phyloP scores from a whole-genome alignment of 2,888 invertebrate genomes.

The Reticulitermes lucifugus region DNA sequence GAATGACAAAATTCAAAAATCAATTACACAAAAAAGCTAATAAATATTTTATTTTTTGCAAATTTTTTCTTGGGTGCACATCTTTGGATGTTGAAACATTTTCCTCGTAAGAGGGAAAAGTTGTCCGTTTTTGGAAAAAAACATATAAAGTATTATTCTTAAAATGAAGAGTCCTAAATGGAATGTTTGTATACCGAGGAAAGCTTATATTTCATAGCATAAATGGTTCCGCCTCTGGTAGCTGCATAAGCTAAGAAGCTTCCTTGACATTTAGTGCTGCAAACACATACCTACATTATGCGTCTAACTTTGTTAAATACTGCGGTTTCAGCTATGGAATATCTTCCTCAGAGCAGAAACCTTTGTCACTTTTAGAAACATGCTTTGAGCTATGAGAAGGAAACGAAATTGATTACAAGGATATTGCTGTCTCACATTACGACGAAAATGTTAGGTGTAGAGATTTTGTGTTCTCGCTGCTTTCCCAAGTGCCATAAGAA shows the following conservation, averaged over 20 bases:
- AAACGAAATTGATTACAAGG: not conserved
- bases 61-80: too few relatives aligned
- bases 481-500: too few relatives aligned
- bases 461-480: not conserved
- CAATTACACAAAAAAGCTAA: too few relatives aligned
- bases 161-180: too few relatives aligned
- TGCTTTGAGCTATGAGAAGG: not conserved
- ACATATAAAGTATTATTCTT: too few relatives aligned
- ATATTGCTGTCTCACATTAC: not conserved
- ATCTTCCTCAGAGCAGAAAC: not conserved
- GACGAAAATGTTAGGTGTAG: not conserved
- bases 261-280: not conserved
- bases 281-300: not conserved
- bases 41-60: too few relatives aligned
- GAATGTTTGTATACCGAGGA: too few relatives aligned
- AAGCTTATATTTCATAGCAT: not conserved
- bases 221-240: not conserved
- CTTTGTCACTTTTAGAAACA: not conserved
- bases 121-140: too few relatives aligned
- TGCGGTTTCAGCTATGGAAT: not conserved
- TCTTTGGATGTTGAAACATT: too few relatives aligned
- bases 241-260: not conserved
- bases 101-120: too few relatives aligned
- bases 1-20: too few relatives aligned
- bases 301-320: not conserved